Evolutionary conservation across 2,797 vertebrate species (phyloP).

Genomic region (Poeciliopsis gracilis): DNA sequence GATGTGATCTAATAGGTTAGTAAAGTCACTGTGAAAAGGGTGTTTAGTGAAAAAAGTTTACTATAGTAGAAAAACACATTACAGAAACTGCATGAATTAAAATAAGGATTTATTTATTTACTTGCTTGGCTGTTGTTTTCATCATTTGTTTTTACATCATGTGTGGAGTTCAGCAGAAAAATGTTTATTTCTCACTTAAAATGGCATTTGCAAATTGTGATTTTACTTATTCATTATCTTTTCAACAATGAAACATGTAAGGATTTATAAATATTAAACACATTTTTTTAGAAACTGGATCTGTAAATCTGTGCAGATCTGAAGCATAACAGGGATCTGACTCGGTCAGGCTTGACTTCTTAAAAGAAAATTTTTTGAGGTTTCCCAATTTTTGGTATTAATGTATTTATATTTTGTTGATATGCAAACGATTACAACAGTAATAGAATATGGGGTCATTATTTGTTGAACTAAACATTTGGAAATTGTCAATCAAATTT

Average conservation of each 20-base stretch:
- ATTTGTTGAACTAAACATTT: not conserved
- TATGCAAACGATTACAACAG: not conserved
- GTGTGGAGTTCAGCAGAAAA: not conserved
- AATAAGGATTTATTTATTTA: not conserved
- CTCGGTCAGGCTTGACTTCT: not conserved
- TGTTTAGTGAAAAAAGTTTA: conserved; percentile 9
- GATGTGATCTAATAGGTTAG: conserved; percentile 73
- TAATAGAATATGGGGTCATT: not conserved
- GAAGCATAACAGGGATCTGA: not conserved
- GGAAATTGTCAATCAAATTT: too few relatives aligned
- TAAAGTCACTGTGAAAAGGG: conserved; percentile 25
- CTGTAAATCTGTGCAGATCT: not conserved
- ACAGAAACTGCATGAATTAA: not conserved
- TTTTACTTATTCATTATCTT: not conserved
- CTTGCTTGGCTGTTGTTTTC: not conserved
- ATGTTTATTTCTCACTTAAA: not conserved
- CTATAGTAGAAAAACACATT: conserved; percentile 10
- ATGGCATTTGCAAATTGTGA: too few relatives aligned
- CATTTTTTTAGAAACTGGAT: not conserved
- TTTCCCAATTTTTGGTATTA: not conserved
- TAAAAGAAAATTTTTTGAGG: not conserved
- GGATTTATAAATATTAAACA: not conserved
- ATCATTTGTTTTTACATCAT: not conserved
- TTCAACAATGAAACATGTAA: not conserved
- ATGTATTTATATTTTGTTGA: not conserved